Evolutionary conservation across 2,888 invertebrate species (phyloP), one percentile per base, ranked within the genome.

Genomic region (Xestia ashworthii): DNA sequence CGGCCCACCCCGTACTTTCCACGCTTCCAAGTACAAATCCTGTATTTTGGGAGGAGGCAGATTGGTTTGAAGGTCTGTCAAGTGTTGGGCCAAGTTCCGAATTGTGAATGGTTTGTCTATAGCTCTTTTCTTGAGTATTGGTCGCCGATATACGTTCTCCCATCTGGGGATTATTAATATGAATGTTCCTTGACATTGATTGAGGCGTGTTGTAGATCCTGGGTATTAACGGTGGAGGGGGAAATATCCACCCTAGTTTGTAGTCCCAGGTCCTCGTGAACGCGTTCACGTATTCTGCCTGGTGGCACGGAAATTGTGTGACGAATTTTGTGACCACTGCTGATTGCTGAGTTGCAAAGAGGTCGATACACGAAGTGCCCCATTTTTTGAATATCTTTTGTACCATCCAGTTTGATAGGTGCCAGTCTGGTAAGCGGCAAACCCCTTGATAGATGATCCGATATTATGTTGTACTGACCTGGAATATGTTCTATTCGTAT

Each of bases 151-250:
- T 12, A 64, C 64, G 22, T 70, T 70, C 41, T 70, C 41, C 70
- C 70, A 70, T 5, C 70, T 41, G 44, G 69, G 69, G 5, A 41
- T 22, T 55, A 69, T 69, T 16, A 69, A 41, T 55, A 55, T 55
- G 41, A 53, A 69, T 4, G 38, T 69, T 16, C 69, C 69, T 69
- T 41, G 69, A 16, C 69, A n/a, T 55, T 55, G 69, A n/a, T 55
- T 69, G 53, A 55, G 53, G 9, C n/a, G n/a, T 69, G 69, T 41
- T 69, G 53, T 55, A 69, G 53, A 69, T 55, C n/a, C 69, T 22
- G 69, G 69, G 69, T 69, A 69, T 69, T 69, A 69, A 41, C 8
- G 53, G 53, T 53, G 68, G 68, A 41, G 53, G 68, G 22, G 68
- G 50, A n/a, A 69, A 69, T 53, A 69, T 53, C 68, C 68, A 69